A percentile compares a stretch with the other conserved stretches of the same genome.
These are phyloP conservation scores for Cydia splendana DNA, from an alignment of 1,140 invertebrate species.

Conservation along the genomic window DNA sequence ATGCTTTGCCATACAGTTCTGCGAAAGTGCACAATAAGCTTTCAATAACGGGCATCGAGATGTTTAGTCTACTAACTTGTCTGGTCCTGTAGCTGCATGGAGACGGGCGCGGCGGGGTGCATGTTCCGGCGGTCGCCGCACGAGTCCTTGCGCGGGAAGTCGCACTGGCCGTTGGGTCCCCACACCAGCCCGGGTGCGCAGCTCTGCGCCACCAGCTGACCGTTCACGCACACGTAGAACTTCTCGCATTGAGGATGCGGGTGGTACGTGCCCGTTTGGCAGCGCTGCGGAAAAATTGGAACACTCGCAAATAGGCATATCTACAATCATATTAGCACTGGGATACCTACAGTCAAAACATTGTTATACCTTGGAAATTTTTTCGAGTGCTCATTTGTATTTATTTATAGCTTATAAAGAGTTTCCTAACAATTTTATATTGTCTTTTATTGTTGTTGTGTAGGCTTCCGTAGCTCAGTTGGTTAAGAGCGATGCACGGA, in stretches of 20 bases:
- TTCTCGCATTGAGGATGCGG: constrained; percentile 82
- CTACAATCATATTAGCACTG: too few species aligned
- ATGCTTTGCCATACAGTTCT: too few species aligned
- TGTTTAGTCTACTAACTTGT: constrained; percentile 51
- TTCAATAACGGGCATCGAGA: background rate
- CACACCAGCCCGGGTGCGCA: constrained; percentile 87
- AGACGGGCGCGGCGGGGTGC: constrained; percentile 44
- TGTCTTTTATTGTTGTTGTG: too few species aligned
- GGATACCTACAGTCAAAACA: too few species aligned
- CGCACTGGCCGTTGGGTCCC: constrained; percentile 84
- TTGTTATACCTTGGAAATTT: too few species aligned
- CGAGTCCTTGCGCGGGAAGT: constrained; percentile 75
- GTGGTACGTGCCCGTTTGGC: constrained; percentile 81
- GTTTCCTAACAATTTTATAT: too few species aligned
- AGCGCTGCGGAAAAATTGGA: constrained; percentile 54
- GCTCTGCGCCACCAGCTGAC: constrained; percentile 81
- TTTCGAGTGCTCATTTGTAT: too few species aligned
- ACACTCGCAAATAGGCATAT: too few species aligned
- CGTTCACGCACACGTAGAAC: constrained; percentile 87
- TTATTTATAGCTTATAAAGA: too few species aligned
- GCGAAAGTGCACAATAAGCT: too few species aligned
- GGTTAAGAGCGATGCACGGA: too few species aligned
- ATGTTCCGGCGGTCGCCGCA: constrained; percentile 54
- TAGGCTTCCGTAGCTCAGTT: too few species aligned
- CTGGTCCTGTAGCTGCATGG: constrained; percentile 47